Evolutionary conservation across 2,113 vertebrate species (phyloP).

Genomic region (Gulo gulo): DNA sequence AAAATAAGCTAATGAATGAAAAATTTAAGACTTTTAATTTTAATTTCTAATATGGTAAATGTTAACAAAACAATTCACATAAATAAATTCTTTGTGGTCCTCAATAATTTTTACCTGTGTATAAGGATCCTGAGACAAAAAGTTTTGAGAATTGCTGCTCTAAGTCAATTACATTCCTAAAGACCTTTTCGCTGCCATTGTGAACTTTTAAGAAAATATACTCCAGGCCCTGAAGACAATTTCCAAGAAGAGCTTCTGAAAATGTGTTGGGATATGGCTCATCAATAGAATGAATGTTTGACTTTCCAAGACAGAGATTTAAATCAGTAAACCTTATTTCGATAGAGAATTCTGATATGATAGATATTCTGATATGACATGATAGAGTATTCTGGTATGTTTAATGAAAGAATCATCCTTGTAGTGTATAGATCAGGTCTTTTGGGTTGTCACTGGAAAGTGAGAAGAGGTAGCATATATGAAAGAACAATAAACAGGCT

Average conservation of each 20-base stretch:
- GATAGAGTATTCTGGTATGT: background rate
- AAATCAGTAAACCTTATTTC: background rate
- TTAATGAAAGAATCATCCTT: background rate
- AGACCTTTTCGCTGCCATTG: background rate
- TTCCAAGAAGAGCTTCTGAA: background rate
- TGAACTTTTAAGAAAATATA: background rate
- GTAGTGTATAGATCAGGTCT: background rate
- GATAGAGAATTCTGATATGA: background rate
- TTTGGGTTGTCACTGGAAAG: background rate
- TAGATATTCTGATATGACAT: too few species aligned
- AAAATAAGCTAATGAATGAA: background rate
- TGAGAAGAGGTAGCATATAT: background rate
- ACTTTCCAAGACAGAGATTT: background rate
- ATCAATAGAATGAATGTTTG: background rate
- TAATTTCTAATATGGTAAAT: constrained; percentile 14
- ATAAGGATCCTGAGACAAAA: background rate
- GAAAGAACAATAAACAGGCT: background rate
- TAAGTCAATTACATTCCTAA: background rate
- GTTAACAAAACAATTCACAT: background rate
- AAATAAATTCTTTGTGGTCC: background rate
- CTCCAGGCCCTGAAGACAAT: background rate
- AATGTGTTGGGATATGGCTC: background rate
- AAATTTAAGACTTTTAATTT: background rate
- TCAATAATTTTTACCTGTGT: background rate
- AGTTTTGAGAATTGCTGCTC: background rate